Evolutionary conservation across 2,113 vertebrate genomes (phyloP).

Genomic region (Crotalus tigris): DNA sequence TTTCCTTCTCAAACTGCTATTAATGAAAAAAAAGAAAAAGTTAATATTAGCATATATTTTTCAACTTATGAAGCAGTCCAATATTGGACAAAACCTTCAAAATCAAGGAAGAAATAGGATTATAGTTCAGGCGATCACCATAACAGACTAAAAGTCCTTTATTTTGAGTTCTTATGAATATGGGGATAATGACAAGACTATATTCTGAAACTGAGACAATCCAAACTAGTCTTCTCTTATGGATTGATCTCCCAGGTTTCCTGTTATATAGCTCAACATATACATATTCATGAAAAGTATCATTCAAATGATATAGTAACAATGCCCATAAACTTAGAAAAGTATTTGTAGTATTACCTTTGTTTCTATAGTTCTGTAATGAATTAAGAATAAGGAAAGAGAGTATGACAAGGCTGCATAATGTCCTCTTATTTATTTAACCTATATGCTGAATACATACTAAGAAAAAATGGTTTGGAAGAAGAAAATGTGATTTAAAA

Average conservation of each 20-base stretch:
- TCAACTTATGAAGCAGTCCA: too few species aligned
- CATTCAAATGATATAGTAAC: neutral
- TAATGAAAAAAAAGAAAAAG: neutral
- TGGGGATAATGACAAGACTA: too few species aligned
- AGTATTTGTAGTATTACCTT: neutral
- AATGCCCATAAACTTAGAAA: neutral
- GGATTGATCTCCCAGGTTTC: neutral
- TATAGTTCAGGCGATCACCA: too few species aligned
- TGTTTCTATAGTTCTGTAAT: neutral
- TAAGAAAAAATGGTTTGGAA: neutral
- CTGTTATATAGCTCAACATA: neutral
- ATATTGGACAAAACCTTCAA: too few species aligned
- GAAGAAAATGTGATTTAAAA: neutral
- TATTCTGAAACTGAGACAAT: too few species aligned
- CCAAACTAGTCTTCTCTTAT: neutral
- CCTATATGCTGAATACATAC: neutral
- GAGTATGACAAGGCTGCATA: neutral
- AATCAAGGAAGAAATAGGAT: too few species aligned
- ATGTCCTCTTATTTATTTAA: neutral
- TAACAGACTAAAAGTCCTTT: too few species aligned
- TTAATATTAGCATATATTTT: too few species aligned
- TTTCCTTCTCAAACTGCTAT: neutral
- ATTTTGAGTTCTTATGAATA: too few species aligned
- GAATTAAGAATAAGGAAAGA: neutral
- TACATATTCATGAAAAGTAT: neutral